Evolutionary conservation across 2,113 vertebrate species (phyloP).

Genomic region (Eulemur rufifrons): DNA sequence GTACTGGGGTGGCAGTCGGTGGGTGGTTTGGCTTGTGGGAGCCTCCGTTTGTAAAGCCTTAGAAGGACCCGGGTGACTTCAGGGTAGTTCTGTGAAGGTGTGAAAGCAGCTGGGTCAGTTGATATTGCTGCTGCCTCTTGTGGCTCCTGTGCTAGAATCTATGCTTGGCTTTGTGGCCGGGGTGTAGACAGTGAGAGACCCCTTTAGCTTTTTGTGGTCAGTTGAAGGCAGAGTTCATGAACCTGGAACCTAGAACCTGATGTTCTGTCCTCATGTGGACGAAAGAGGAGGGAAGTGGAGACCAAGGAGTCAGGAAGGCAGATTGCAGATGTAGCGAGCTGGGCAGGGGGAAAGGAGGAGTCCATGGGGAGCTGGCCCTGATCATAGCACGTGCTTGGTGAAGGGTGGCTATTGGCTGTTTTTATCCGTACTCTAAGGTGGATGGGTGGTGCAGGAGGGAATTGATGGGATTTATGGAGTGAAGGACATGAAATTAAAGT

Average conservation of each 20-base stretch:
- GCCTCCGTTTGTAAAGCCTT: neutral
- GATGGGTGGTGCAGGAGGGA: neutral
- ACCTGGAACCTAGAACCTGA: neutral
- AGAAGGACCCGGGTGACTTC: neutral
- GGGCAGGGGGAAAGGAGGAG: neutral
- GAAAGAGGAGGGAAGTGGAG: neutral
- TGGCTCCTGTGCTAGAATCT: neutral
- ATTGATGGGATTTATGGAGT: neutral
- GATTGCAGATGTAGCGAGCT: accelerated
- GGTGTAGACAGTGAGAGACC: neutral
- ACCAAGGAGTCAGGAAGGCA: neutral
- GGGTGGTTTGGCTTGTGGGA: neutral
- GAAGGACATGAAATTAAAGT: neutral
- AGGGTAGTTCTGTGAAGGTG: neutral
- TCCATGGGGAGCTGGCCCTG: neutral
- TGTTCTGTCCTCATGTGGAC: neutral
- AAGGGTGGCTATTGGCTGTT: neutral
- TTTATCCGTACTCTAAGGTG: neutral
- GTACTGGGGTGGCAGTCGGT: too few species aligned
- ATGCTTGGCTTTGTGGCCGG: neutral
- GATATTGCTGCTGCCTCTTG: neutral
- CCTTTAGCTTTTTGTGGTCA: neutral
- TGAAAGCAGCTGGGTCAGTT: neutral
- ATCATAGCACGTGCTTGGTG: neutral
- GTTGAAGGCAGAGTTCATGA: neutral